phyloP scores from a whole-genome alignment of 2,888 invertebrate genomes.

The Pseudococcus longispinus region DNA sequence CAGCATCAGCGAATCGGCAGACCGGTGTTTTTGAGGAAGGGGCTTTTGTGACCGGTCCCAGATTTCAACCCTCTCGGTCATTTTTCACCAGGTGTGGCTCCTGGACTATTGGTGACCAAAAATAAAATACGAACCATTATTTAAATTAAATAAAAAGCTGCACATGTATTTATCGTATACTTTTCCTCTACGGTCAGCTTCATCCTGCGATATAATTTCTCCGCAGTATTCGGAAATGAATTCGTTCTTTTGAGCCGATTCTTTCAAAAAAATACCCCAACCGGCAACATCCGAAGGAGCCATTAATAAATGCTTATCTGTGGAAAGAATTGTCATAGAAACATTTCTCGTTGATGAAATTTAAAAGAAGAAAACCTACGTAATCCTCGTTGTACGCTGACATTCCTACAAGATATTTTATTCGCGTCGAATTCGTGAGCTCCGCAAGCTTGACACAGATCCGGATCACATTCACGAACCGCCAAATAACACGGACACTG shows the following conservation, averaged over 20 bases:
- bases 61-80: too few relatives aligned
- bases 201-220: slow-evolving; percentile 97
- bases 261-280: slow-evolving; percentile 98
- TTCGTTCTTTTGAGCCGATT: slow-evolving; percentile 95
- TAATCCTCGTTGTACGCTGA: slow-evolving; percentile 86
- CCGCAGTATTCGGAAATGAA: slow-evolving; percentile 99
- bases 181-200: slow-evolving; percentile 97
- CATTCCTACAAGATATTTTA: slow-evolving; percentile 89
- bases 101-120: too few relatives aligned
- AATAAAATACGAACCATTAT: slow-evolving; percentile 74
- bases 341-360: neutral
- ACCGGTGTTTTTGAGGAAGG: neutral
- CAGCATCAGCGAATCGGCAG: neutral
- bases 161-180: slow-evolving; percentile 99
- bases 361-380: slow-evolving; percentile 69
- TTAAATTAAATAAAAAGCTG: slow-evolving; percentile 97
- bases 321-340: neutral
- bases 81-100: too few relatives aligned
- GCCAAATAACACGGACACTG: slow-evolving; percentile 99
- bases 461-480: slow-evolving; percentile 98
- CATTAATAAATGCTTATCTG: slow-evolving; percentile 84
- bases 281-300: slow-evolving; percentile 98
- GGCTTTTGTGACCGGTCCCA: neutral
- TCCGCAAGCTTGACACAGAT: slow-evolving; percentile 94
- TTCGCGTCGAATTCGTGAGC: slow-evolving; percentile 82